phyloP scores from a whole-genome alignment of 2,113 vertebrate genomes.

The Gopherus evgoodei region DNA sequence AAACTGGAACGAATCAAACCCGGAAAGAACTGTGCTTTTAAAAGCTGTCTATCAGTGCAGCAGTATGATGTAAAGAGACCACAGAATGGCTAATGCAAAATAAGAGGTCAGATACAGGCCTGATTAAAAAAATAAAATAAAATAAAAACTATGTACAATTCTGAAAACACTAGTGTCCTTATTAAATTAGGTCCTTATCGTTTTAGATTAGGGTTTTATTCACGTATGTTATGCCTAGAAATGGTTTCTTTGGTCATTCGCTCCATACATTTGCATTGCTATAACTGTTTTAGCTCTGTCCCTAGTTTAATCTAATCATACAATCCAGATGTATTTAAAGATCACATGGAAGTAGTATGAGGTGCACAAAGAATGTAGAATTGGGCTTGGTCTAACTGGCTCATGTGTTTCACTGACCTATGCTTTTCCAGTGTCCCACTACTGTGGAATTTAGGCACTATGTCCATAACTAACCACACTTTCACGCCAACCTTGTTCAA shows the following conservation, averaged over 20 bases:
- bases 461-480: not conserved
- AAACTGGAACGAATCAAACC: conserved; percentile 29
- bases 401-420: not conserved
- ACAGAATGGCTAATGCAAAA: conserved; percentile 23
- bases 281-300: not conserved
- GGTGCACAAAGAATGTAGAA: not conserved
- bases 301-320: not conserved
- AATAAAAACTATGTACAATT: not conserved
- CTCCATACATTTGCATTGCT: not conserved
- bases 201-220: not conserved
- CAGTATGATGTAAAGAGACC: not conserved
- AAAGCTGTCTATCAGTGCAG: conserved; percentile 38
- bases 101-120: not conserved
- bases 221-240: accelerated
- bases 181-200: not conserved
- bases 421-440: accelerated
- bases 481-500: not conserved
- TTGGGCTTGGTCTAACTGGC: accelerated
- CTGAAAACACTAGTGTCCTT: not conserved
- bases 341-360: not conserved
- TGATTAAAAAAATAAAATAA: conserved; percentile 1
- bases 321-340: not conserved
- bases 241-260: not conserved
- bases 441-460: accelerated
- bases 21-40: conserved; percentile 8